Conservation (phyloP, 2,113 vertebrate genomes). For the Hypomesus transpacificus region DNA sequence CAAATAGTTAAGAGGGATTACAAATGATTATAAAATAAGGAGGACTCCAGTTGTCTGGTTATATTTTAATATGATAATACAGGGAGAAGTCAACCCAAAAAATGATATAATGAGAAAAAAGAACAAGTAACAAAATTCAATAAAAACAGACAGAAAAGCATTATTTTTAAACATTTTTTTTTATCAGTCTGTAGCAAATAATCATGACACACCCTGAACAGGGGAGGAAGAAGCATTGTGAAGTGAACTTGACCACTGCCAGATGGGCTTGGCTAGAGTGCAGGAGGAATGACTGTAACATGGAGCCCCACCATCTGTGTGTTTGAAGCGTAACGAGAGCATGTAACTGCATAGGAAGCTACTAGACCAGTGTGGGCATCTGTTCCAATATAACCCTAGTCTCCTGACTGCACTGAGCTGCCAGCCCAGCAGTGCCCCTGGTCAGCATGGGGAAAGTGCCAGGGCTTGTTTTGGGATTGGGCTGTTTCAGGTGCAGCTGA, state of each 20-base stretch:
- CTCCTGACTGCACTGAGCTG: too few species aligned
- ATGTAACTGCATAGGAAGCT: constrained; percentile 42
- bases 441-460: constrained; percentile 14
- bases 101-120: constrained; percentile 77
- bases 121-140: constrained; percentile 84
- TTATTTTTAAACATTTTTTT: constrained; percentile 82
- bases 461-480: constrained; percentile 23
- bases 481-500: constrained; percentile 40
- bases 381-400: too few species aligned
- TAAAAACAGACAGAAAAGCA: constrained; percentile 85
- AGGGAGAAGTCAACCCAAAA: constrained; percentile 80
- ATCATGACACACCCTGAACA: constrained; percentile 67
- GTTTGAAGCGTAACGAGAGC: constrained; percentile 11
- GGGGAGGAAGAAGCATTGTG: neutral
- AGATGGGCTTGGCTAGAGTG: constrained; percentile 48
- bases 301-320: constrained; percentile 36
- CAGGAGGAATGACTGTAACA: constrained; percentile 17
- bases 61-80: constrained; percentile 97
- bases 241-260: neutral
- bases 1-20: constrained; percentile 43
- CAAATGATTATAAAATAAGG: constrained; percentile 43
- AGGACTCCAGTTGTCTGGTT: constrained; percentile 87
- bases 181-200: constrained; percentile 75
- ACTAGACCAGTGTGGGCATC: too few species aligned
- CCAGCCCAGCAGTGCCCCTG: constrained; percentile 4